Percentiles rank a stretch among this genome's conserved stretches.
Conservation (phyloP, 2,797 vertebrate genomes). For the Epinephelus awoara region DNA sequence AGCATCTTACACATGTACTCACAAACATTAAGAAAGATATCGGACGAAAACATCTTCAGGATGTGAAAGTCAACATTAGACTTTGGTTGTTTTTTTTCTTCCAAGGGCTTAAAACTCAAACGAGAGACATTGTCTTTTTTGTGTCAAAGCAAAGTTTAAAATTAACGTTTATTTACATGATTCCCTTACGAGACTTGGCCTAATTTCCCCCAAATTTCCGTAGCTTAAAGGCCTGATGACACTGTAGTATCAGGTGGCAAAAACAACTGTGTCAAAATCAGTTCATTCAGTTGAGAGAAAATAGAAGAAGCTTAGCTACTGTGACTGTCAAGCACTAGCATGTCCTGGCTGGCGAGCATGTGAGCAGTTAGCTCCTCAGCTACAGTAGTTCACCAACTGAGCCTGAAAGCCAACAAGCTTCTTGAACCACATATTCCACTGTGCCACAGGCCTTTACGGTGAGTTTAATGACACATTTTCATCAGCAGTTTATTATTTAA, state of each 20-base stretch:
- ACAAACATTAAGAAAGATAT: constrained; percentile 42
- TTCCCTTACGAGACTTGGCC: constrained; percentile 31
- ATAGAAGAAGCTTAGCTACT: no score
- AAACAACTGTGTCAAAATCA: not conserved
- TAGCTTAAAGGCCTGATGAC: constrained; percentile 1
- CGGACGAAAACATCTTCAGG: constrained; percentile 29
- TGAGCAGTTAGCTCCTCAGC: no score
- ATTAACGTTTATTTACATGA: constrained; percentile 69
- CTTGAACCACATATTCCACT: no score
- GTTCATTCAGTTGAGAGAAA: not conserved
- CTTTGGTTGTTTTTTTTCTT: constrained; percentile 37
- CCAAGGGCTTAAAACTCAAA: constrained; percentile 32
- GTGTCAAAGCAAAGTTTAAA: constrained; percentile 37
- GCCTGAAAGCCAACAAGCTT: no score
- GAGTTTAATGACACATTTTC: not conserved
- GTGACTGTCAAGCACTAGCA: no score
- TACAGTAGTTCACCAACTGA: no score
- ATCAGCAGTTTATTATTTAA: no score
- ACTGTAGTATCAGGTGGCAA: not conserved
- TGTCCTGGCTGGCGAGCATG: no score
- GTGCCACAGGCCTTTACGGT: not conserved
- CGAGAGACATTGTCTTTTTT: constrained; percentile 19
- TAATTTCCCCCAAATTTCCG: constrained; percentile 43
- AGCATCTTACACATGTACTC: constrained; percentile 19
- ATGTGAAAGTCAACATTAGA: constrained; percentile 43